Base-by-base conservation (phyloP, 2,888 invertebrate species). In the Hirtodrosophila duncani region DNA sequence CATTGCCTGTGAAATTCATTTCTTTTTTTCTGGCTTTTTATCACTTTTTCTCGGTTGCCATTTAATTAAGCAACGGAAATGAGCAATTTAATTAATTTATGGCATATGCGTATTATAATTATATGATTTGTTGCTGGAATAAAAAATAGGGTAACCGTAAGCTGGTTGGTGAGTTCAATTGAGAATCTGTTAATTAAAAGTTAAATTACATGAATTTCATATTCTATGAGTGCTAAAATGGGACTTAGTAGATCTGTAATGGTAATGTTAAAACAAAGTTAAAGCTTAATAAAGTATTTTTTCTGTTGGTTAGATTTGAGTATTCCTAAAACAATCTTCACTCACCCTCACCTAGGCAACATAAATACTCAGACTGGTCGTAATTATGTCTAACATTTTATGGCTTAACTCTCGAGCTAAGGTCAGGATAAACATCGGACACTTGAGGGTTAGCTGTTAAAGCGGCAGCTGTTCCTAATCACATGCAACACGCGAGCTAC, bases 21-120 rank as follows among this genome's bases (percentile, higher is more conserved):
- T 41, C 41, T 53, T 48, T 16, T 27, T 14, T 6, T 2, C 20
- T 16, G 13, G 13, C 9, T 16, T 33, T 39, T 29, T 24, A 9
- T 14, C n/a, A 34, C 45, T 60, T 53, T 33, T 24, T 49, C 17
- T 17, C 8, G 9, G 18, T 26, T 11, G 30, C 20, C 27, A 46
- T 61, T 70, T 70, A 78, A 78, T 74, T 78, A 67, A 61, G 53
- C 27, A 63, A 44, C 59, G 75, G 67, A 74, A 67, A 67, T 74
- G 44, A 58, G 52, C 58, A 66, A 67, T 74, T 74, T 67, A 59
- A 70, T 78, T 74, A 78, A 67, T 74, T 67, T 61, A 56, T 55
- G 13, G 33, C 57, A 50, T 38, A 42, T 41, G 60, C 31, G 13
- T 17, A 14, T 10, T 5, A 24, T n/a, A 10, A 23, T 11, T 13